phyloP scores from a whole-genome alignment of 2,113 vertebrate species.

The Polypterus bichir region DNA sequence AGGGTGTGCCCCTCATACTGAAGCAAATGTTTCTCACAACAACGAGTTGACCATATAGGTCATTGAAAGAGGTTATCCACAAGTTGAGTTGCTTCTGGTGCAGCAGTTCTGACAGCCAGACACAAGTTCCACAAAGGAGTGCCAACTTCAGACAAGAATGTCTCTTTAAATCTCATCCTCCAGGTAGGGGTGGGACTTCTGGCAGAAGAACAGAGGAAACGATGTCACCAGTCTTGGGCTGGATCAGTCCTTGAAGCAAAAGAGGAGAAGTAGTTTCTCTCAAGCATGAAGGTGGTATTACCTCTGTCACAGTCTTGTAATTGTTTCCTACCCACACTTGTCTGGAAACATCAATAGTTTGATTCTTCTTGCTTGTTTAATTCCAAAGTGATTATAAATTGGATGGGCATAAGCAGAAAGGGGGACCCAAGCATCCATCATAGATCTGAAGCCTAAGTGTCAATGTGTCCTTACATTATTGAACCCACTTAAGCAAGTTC shows the following conservation, averaged over 20 bases:
- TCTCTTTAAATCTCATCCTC: neutral
- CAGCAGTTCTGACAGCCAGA: too few relatives aligned
- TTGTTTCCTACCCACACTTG: neutral
- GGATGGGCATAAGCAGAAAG: neutral
- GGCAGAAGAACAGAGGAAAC: neutral
- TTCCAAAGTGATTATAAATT: neutral
- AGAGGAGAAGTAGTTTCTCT: neutral
- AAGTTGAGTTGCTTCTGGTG: neutral
- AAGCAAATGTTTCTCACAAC: neutral
- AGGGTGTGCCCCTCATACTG: neutral
- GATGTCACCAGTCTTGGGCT: neutral
- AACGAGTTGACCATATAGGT: neutral
- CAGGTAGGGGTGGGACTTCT: neutral
- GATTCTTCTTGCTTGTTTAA: neutral
- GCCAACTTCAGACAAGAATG: neutral
- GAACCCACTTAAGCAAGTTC: too few relatives aligned
- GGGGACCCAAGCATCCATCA: too few relatives aligned
- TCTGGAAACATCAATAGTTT: neutral
- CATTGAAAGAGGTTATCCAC: neutral
- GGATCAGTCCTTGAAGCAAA: too few relatives aligned
- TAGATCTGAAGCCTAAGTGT: too few relatives aligned
- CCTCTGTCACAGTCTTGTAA: neutral
- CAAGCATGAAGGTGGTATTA: neutral
- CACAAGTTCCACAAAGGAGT: neutral
- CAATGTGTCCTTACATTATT: too few relatives aligned